Base-by-base conservation (phyloP, 1,140 invertebrate genomes). In the Drosophila parabipectinata region DNA sequence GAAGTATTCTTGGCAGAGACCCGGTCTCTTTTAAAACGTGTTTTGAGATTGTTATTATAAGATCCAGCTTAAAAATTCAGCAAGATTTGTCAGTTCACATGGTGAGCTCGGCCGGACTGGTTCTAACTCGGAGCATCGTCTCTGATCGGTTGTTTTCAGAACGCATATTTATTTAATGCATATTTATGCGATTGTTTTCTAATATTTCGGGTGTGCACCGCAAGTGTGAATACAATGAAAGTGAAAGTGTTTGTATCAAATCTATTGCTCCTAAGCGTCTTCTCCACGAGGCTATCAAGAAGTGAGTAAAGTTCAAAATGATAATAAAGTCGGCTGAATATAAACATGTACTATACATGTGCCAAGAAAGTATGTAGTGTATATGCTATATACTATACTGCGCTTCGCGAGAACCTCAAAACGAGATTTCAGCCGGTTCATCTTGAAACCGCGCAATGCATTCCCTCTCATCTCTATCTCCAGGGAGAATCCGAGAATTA, bases 281-380 rank as follows among this genome's bases (percentile, higher is more conserved):
- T 87, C 44, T 44, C 24, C 7, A 39, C 69, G 10, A 47, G 52
- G 37, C 37, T 72, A 28, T 34, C 14, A 50, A 44, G 73, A 68
- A 75, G 82, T 85, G 62, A 85, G 82, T 82, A 85, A 88, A 88
- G 66, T 79, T 50, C 52, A 59, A 39, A 66, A 41, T 60, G 59
- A 71, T 74, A 87, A 81, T 85, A 64, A 12, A 64, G 8, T 39
- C 34, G 30, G 3, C 47, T 44, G 21, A 61, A 72, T 58, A 68
- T 59, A 74, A 72, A 44, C 24, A 57, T 44, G 18, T 62, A 45
- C 26, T 54, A 15, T 48, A 51, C 45, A 53, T 39, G 50, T 8
- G 44, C 51, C 41, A 8, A 45, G 41, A 9, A 44, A 18, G 12
- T 50, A 66, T 63, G 28, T 64, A 53, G 44, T 41, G 41, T 18